Evolutionary conservation across 2,797 vertebrate genomes (phyloP).

Genomic region (Lepus townsendii): DNA sequence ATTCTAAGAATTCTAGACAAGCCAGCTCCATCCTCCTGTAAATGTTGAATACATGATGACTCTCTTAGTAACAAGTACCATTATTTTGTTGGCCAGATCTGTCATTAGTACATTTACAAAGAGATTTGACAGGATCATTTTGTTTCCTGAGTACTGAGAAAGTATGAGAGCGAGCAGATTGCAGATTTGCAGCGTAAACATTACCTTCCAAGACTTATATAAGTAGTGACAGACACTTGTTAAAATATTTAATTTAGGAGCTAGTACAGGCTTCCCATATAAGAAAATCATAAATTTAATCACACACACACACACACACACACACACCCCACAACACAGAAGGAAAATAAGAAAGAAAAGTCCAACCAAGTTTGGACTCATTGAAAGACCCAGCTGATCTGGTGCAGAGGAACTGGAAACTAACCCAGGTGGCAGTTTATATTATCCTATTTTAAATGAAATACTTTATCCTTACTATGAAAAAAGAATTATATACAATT

Average conservation of each 20-base stretch:
- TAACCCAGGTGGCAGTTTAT: no score
- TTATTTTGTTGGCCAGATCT: background rate
- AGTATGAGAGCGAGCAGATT: background rate
- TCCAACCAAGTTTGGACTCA: no score
- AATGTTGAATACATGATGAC: background rate
- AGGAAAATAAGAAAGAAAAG: no score
- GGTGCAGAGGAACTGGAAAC: no score
- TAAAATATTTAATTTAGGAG: background rate
- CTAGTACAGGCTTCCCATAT: no score
- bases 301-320: no score
- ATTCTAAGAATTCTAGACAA: background rate
- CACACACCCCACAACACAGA: no score
- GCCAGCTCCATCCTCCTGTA: background rate
- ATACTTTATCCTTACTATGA: no score
- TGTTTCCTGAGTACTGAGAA: background rate
- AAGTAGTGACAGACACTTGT: background rate
- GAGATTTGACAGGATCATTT: background rate
- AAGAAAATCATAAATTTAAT: no score
- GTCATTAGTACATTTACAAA: background rate
- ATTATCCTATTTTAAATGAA: no score
- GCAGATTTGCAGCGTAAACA: background rate
- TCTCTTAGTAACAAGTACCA: background rate
- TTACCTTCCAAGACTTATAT: background rate
- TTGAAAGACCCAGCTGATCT: no score
- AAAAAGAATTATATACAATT: no score